Conservation (phyloP, 2,888 invertebrate genomes). For the Strigamia maritima region DNA sequence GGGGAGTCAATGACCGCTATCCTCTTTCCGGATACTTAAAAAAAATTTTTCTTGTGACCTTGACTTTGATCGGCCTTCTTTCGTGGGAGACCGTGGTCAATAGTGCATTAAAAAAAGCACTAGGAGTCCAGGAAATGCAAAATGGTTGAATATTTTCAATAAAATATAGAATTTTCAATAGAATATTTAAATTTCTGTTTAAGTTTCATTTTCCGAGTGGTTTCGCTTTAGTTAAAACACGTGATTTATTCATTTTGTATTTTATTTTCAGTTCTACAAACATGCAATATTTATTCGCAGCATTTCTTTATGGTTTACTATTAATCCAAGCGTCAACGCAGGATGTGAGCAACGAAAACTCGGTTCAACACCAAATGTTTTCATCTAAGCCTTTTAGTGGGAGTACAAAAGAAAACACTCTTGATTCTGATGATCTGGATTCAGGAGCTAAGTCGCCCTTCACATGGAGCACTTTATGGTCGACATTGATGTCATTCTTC, state of each 20-base stretch:
- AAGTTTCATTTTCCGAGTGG: too few species aligned
- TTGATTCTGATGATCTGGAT: neutral
- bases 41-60: neutral
- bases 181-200: neutral
- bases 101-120: neutral
- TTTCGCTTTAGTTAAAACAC: too few species aligned
- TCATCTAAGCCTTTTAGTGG: conserved; percentile 1
- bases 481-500: neutral
- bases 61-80: neutral
- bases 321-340: neutral
- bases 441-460: neutral
- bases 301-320: neutral
- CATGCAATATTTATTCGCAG: neutral
- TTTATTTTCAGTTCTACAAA: neutral
- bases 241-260: too few species aligned
- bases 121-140: too few species aligned
- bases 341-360: neutral
- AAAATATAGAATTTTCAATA: too few species aligned
- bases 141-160: too few species aligned
- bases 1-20: neutral
- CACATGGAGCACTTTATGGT: neutral
- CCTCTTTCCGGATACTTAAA: neutral
- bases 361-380: neutral
- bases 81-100: neutral
- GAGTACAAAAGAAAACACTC: neutral